A percentile compares a stretch with the other conserved stretches of the same genome.
Evolutionary conservation across 2,113 vertebrate species (phyloP).

Genomic region (Corydoras maculifer): DNA sequence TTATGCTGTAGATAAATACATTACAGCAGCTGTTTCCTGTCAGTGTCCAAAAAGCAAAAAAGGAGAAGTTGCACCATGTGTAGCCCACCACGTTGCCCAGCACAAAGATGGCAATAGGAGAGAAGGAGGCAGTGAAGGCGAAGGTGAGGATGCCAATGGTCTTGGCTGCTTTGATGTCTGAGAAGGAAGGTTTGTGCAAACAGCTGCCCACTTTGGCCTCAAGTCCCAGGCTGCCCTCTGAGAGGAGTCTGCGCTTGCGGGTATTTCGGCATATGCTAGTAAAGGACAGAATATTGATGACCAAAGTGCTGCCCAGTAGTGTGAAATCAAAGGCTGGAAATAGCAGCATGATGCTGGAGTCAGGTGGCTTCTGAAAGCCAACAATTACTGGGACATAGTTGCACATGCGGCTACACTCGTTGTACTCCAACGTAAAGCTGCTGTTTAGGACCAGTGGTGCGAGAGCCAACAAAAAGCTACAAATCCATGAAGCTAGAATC

Average conservation of each 20-base stretch:
- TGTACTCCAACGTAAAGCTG: slow-evolving; percentile 72
- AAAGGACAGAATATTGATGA: slow-evolving; percentile 70
- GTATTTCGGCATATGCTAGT: slow-evolving; percentile 66
- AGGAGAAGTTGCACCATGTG: slow-evolving; percentile 78
- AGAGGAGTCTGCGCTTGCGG: slow-evolving; percentile 65
- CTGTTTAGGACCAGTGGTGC: slow-evolving; percentile 62
- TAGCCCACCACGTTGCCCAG: slow-evolving; percentile 72
- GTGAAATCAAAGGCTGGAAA: slow-evolving; percentile 74
- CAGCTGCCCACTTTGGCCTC: slow-evolving; percentile 44
- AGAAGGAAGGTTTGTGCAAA: slow-evolving; percentile 67
- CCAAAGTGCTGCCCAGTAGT: slow-evolving; percentile 65
- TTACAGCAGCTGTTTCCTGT: slow-evolving; percentile 79
- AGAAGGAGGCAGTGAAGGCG: slow-evolving; percentile 71
- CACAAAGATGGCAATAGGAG: slow-evolving; percentile 73
- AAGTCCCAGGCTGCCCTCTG: slow-evolving; percentile 55
- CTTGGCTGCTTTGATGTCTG: slow-evolving; percentile 77
- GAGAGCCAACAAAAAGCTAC: slow-evolving; percentile 68
- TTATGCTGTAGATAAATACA: slow-evolving; percentile 75
- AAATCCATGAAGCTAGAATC: slow-evolving; percentile 67
- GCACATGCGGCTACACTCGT: slow-evolving; percentile 76
- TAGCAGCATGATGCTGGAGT: slow-evolving; percentile 67
- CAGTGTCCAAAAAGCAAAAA: slow-evolving; percentile 78
- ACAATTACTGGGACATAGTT: slow-evolving; percentile 62
- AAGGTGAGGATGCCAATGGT: slow-evolving; percentile 75
- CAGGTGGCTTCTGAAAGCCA: slow-evolving; percentile 40